phyloP scores from a whole-genome alignment of 2,888 invertebrate species.

The Dione juno region DNA sequence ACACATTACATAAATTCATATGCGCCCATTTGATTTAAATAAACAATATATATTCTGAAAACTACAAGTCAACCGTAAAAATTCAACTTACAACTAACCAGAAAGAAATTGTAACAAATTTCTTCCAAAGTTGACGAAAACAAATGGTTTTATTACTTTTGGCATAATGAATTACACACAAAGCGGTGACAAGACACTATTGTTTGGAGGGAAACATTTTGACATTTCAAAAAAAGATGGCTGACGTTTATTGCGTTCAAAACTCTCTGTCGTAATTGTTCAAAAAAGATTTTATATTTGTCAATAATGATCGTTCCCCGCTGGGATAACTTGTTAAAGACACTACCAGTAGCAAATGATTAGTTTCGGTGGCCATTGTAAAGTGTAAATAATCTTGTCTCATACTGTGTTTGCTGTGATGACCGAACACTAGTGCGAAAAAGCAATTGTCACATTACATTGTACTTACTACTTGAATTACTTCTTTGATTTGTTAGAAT shows the following conservation, averaged over 20 bases:
- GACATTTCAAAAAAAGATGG: constrained; percentile 56
- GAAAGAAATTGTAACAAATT: constrained; percentile 76
- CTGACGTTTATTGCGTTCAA: constrained; percentile 68
- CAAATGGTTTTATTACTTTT: constrained; percentile 43
- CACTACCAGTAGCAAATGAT: constrained; percentile 79
- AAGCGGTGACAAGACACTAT: constrained; percentile 54
- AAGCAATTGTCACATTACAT: constrained; percentile 11
- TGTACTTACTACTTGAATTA: constrained; percentile 25
- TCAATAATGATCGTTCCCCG: constrained; percentile 64
- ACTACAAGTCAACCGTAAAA: constrained; percentile 33
- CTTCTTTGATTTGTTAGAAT: constrained; percentile 1
- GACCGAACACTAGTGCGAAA: constrained; percentile 42
- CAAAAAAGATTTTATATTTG: constrained; percentile 64
- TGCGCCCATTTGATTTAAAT: constrained; percentile 1
- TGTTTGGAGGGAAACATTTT: constrained; percentile 69
- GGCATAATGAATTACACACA: constrained; percentile 61
- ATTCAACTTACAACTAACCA: constrained; percentile 43
- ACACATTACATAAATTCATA: neutral
- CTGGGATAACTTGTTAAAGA: constrained; percentile 66
- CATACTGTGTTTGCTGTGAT: constrained; percentile 52
- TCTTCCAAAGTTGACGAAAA: constrained; percentile 41
- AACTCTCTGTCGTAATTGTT: constrained; percentile 64
- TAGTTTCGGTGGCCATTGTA: constrained; percentile 75
- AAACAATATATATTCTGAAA: constrained; percentile 30
- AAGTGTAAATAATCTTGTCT: constrained; percentile 75